A percentile compares a stretch with the other conserved stretches of the same genome.
phyloP scores from a whole-genome alignment of 2,113 vertebrate genomes.

The Megaptera novaeangliae region DNA sequence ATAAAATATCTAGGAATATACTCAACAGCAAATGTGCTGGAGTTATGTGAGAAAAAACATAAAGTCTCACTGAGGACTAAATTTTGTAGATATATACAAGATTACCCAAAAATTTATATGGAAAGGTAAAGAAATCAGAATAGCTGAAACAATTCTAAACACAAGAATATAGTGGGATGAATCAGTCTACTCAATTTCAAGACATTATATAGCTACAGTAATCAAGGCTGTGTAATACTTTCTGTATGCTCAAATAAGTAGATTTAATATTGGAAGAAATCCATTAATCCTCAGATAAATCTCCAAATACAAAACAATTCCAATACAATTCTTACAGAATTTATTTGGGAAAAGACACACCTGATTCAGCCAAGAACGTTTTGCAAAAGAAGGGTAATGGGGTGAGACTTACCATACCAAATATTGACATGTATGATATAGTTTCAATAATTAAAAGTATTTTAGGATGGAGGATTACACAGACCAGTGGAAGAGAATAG shows the following conservation, averaged over 20 bases:
- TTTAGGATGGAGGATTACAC: neutral
- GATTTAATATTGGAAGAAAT: neutral
- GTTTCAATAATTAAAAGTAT: neutral
- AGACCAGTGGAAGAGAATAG: neutral
- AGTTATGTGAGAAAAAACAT: neutral
- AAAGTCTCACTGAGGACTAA: neutral
- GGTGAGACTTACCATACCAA: neutral
- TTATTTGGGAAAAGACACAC: neutral
- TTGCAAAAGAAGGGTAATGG: neutral
- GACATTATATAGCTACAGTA: neutral
- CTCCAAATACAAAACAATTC: neutral
- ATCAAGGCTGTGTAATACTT: neutral
- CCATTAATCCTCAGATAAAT: neutral
- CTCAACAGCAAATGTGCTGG: neutral
- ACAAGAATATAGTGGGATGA: neutral
- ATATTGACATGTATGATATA: neutral
- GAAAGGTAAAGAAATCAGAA: neutral
- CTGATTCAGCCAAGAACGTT: neutral
- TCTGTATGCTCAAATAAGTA: neutral
- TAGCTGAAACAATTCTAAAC: neutral
- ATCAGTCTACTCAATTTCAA: neutral
- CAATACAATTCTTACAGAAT: neutral
- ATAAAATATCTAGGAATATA: neutral
- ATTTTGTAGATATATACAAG: neutral
- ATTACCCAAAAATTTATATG: neutral